phyloP scores from a whole-genome alignment of 2,113 vertebrate genomes.

The Cinclus mexicanus region DNA sequence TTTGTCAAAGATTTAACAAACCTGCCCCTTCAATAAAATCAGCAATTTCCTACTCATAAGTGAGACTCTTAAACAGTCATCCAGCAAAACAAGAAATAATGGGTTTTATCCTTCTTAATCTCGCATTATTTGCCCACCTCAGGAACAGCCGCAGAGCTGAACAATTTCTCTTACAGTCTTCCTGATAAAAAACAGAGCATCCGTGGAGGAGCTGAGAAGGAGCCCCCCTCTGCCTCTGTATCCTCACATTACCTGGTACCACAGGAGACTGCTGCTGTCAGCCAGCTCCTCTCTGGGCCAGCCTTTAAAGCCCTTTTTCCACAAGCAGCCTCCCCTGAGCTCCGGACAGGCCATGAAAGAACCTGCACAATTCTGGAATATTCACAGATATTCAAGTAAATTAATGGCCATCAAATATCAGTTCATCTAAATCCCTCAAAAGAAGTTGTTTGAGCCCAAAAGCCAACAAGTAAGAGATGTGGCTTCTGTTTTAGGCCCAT shows the following conservation, averaged over 20 bases:
- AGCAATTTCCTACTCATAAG: not conserved
- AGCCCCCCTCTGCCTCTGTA: not conserved
- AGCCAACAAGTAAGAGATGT: not conserved
- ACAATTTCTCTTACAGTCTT: not conserved
- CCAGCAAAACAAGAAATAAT: conserved; percentile 7
- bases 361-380: not conserved
- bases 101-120: conserved; percentile 16
- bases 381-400: not conserved
- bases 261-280: not conserved
- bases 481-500: not conserved
- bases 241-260: not conserved
- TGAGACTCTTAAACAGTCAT: not conserved
- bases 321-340: not conserved
- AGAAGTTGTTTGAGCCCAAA: not conserved
- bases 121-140: not conserved
- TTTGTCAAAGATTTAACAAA: conserved; percentile 20
- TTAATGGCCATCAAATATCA: not conserved
- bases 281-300: not conserved
- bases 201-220: not conserved
- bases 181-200: not conserved
- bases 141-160: not conserved
- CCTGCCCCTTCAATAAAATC: not conserved
- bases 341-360: not conserved
- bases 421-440: not conserved
- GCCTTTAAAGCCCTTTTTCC: not conserved